Evolutionary conservation across 2,888 invertebrate genomes (phyloP).

Genomic region (Malthinus flaveolus): DNA sequence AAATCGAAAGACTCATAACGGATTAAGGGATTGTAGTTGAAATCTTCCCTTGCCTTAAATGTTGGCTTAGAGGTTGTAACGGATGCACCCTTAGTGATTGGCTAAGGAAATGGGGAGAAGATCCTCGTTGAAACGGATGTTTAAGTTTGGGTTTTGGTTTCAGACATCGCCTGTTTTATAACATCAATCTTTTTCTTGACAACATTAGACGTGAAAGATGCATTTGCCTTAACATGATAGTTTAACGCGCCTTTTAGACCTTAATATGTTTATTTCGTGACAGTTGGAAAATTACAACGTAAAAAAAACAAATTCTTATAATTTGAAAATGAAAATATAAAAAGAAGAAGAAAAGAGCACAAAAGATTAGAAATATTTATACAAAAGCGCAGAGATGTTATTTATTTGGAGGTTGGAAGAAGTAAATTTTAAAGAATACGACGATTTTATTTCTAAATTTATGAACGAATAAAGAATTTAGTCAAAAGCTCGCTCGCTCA

Average conservation of each 20-base stretch:
- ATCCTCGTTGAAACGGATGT: conserved; percentile 20
- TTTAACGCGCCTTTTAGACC: background rate
- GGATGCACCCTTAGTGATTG: conserved; percentile 18
- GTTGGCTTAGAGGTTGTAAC: conserved; percentile 5
- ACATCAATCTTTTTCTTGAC: conserved; percentile 25
- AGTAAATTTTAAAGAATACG: conserved; percentile 4
- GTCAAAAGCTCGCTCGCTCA: background rate
- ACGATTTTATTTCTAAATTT: conserved; percentile 4
- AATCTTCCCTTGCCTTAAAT: conserved; percentile 3
- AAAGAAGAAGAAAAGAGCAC: background rate
- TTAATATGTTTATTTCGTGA: background rate
- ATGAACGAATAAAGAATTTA: conserved; percentile 6
- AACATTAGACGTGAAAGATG: conserved; percentile 17
- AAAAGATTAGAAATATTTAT: background rate
- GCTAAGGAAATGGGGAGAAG: conserved; percentile 21
- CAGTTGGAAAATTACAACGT: conserved; percentile 2
- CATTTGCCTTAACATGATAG: conserved; percentile 14
- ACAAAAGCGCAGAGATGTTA: background rate
- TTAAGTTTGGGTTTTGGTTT: conserved; percentile 18
- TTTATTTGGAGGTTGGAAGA: conserved; percentile 1
- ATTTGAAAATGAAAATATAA: background rate
- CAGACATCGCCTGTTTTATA: conserved; percentile 11
- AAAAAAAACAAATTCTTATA: background rate
- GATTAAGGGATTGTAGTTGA: conserved; percentile 2
- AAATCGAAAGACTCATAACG: background rate